A percentile compares a stretch with the other conserved stretches of the same genome.
phyloP scores from a whole-genome alignment of 2,113 vertebrate genomes.

The Pardalotus punctatus region DNA sequence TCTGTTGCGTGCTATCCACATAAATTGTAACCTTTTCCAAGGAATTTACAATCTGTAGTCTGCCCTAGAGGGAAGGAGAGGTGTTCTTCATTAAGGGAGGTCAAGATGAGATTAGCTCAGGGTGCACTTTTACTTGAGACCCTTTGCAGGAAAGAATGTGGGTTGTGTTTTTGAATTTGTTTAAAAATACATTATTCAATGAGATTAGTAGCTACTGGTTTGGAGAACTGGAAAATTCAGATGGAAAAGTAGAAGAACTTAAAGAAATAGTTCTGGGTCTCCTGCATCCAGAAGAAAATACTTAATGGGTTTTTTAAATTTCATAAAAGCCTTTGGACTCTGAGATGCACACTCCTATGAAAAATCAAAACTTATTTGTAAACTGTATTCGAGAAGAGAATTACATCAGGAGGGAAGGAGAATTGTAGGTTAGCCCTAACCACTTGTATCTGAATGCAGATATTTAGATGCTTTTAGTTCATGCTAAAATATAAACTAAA shows the following conservation, averaged over 20 bases:
- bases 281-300: neutral
- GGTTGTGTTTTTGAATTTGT: neutral
- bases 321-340: neutral
- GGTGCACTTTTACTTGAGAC: neutral
- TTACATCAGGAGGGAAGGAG: neutral
- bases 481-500: neutral
- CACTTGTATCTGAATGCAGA: neutral
- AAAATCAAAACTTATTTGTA: neutral
- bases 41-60: neutral
- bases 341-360: neutral
- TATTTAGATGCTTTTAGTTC: neutral
- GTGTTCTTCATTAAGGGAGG: neutral
- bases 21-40: neutral
- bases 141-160: neutral
- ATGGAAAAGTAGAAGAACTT: neutral
- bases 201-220: neutral
- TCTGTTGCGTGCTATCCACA: neutral
- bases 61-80: neutral
- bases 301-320: neutral
- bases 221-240: neutral
- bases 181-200: neutral
- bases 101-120: neutral
- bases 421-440: neutral
- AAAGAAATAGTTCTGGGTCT: neutral
- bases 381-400: neutral